Evolutionary conservation across 2,888 invertebrate species (phyloP), one percentile per base, ranked within the genome.

Genomic region (Hypomecis atomaria): DNA sequence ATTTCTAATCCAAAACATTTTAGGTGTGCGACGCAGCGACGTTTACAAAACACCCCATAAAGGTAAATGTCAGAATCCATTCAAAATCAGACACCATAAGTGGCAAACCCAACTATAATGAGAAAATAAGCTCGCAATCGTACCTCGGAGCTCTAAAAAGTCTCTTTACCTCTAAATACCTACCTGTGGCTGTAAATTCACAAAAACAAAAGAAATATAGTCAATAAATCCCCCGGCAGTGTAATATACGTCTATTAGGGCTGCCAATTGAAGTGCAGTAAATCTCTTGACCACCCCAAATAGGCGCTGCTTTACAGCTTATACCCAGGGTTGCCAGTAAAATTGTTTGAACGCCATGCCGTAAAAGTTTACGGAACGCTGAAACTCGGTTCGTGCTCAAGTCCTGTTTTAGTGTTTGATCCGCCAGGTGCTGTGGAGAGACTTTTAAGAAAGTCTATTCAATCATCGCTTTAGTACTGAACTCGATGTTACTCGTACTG

Each of bases 231-330:
- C 82, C 75, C 82, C 89, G 86, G 82, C 87, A 81, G 78, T 78
- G 90, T 89, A 88, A 90, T 91, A 90, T 89, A 90, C 88, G 91
- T 91, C 91, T 88, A 90, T 90, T 91, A 91, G 84, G 77, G 83
- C 77, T 79, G 79, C 81, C 85, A 84, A 86, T 87, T 84, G 87
- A 87, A 86, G 80, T 78, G 85, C 79, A 82, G 84, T 91, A 92
- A 91, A 91, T 91, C 90, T 90, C 68, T 73, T 76, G 78, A 74
- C 84, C 82, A 81, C 83, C 85, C 87, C 77, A 78, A 80, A 85
- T 83, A 64, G 64, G 59, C 78, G 75, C 78, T 80, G 80, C 84
- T 86, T 89, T 85, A 87, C 85, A 86, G 85, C 48, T 82, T 77
- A 76, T 74, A 78, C 73, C 69, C 59, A 58, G 58, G 38, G 62